Conservation (phyloP, 2,888 invertebrate genomes). For the Coremacera marginata region DNA sequence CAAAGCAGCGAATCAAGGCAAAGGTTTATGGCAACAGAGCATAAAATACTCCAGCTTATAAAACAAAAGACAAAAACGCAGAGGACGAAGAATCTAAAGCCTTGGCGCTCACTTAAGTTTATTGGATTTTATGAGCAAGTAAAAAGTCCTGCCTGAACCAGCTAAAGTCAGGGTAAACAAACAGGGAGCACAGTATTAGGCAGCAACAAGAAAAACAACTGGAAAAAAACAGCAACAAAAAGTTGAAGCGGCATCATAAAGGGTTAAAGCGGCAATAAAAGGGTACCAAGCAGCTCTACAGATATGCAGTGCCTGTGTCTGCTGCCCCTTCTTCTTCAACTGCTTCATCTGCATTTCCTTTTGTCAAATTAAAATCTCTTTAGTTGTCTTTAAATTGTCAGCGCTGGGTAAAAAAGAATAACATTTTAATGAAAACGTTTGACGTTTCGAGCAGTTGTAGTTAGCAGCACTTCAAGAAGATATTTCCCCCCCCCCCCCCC, state of each 20-base stretch:
- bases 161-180: not conserved
- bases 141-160: not conserved
- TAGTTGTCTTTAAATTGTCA: slow-evolving; percentile 25
- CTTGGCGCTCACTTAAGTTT: slow-evolving; percentile 29
- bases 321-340: no score
- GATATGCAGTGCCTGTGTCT: not conserved
- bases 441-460: not conserved
- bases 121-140: slow-evolving; percentile 26
- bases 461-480: not conserved
- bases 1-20: slow-evolving; percentile 16
- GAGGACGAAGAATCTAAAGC: not conserved
- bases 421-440: slow-evolving; percentile 62
- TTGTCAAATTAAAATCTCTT: slow-evolving; percentile 36
- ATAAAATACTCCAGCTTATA: slow-evolving; percentile 21
- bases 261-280: slow-evolving; percentile 31
- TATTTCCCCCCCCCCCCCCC: not conserved
- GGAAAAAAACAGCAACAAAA: not conserved
- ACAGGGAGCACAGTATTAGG: not conserved
- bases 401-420: slow-evolving; percentile 49
- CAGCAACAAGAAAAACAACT: not conserved
- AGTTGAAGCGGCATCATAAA: slow-evolving; percentile 1
- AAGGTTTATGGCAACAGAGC: slow-evolving; percentile 22
- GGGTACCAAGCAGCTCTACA: not conserved
- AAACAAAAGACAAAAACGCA: slow-evolving; percentile 22
- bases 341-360: not conserved